Percentiles rank a stretch among this genome's conserved stretches.
These are phyloP conservation scores for Melanotaenia trifasciata DNA, from an alignment of 2,797 vertebrate genomes.

Conservation along the genomic window DNA sequence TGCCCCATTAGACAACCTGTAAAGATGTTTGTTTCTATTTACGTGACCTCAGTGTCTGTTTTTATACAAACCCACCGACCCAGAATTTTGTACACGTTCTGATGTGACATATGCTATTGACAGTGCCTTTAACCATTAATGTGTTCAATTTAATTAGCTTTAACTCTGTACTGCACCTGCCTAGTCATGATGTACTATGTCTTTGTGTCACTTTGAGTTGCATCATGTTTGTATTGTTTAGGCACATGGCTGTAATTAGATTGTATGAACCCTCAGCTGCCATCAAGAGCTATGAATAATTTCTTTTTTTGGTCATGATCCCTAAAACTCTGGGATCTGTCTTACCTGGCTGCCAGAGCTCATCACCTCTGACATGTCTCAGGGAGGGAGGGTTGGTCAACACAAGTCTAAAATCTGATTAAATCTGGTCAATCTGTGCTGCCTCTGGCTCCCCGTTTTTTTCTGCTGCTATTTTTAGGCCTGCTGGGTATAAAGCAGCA, in stretches of 20 bases:
- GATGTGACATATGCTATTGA: conserved; percentile 64
- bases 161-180: conserved; percentile 38
- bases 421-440: conserved; percentile 56
- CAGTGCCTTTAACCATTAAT: conserved; percentile 59
- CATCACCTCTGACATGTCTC: conserved; percentile 28
- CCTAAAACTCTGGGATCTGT: conserved; percentile 37
- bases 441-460: conserved; percentile 50
- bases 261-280: conserved; percentile 46
- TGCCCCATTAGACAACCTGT: conserved; percentile 64
- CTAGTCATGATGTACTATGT: conserved; percentile 38
- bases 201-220: conserved; percentile 32
- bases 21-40: conserved; percentile 62
- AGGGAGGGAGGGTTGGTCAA: conserved; percentile 29
- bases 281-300: conserved; percentile 49
- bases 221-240: conserved; percentile 26
- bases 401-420: conserved; percentile 42
- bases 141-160: conserved; percentile 66
- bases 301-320: conserved; percentile 38
- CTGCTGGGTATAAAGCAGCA: conserved; percentile 62
- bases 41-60: conserved; percentile 73
- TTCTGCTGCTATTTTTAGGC: conserved; percentile 75
- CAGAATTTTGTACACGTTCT: conserved; percentile 73
- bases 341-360: conserved; percentile 34
- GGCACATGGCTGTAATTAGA: conserved; percentile 39
- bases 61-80: conserved; percentile 81